Evolutionary conservation across 2,113 vertebrate species (phyloP).

Genomic region (Gambusia holbrooki): DNA sequence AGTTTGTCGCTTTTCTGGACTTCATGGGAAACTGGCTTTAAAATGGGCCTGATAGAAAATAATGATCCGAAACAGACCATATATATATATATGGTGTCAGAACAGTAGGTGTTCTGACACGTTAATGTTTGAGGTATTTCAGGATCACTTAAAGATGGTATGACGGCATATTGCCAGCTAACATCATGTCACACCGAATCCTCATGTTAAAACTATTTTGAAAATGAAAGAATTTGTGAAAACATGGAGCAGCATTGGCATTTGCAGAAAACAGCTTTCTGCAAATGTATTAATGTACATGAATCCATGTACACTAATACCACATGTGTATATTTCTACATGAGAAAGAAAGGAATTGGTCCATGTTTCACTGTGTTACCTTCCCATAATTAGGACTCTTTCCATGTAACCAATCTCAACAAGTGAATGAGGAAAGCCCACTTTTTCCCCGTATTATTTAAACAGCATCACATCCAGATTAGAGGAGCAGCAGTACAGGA

Average conservation of each 20-base stretch:
- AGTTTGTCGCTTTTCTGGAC: conserved; percentile 1
- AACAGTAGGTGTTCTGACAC: neutral
- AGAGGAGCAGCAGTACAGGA: neutral
- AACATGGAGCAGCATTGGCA: neutral
- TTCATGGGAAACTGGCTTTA: conserved; percentile 18
- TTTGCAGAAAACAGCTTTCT: neutral
- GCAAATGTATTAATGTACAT: neutral
- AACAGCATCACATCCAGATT: neutral
- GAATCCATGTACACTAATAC: neutral
- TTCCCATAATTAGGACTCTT: conserved; percentile 40
- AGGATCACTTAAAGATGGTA: conserved; percentile 5
- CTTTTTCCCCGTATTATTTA: conserved; percentile 5
- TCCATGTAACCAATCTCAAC: conserved; percentile 32
- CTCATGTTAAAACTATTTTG: no score
- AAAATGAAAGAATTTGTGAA: neutral
- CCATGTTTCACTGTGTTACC: conserved; percentile 37
- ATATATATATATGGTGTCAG: no score
- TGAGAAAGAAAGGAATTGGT: neutral
- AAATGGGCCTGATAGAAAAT: conserved; percentile 21
- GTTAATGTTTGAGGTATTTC: conserved; percentile 7
- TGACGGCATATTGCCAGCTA: neutral
- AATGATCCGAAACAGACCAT: neutral
- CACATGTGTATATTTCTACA: neutral
- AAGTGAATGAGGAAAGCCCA: conserved; percentile 20
- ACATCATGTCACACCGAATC: neutral